phyloP scores from a whole-genome alignment of 2,113 vertebrate genomes.

The Malaclemys terrapin region DNA sequence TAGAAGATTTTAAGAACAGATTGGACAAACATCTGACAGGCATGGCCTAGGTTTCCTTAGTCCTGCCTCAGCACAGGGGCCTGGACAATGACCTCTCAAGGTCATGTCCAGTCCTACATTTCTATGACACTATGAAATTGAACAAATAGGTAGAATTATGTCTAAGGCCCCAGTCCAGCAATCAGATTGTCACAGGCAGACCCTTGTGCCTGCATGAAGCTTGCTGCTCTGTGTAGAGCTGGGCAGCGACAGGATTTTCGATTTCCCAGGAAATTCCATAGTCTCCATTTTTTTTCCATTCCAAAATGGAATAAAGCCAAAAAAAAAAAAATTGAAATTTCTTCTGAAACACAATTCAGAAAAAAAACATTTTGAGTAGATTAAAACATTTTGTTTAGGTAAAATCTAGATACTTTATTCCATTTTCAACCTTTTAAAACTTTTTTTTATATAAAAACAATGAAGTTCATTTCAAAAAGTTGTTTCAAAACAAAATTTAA shows the following conservation, averaged over 20 bases:
- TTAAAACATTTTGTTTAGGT: background rate
- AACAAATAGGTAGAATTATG: background rate
- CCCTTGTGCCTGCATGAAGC: background rate
- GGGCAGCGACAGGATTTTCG: rapidly evolving
- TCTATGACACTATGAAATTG: too few relatives aligned
- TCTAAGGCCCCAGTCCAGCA: background rate
- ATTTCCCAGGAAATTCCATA: background rate
- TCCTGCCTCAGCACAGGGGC: too few relatives aligned
- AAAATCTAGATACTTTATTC: background rate
- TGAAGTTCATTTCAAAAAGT: background rate
- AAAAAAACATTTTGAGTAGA: rapidly evolving
- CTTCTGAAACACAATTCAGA: background rate
- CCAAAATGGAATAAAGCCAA: background rate
- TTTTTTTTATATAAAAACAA: background rate
- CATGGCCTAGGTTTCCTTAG: too few relatives aligned
- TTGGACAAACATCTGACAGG: too few relatives aligned
- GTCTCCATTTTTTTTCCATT: background rate
- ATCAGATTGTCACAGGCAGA: background rate
- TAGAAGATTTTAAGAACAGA: too few relatives aligned
- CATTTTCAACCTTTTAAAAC: background rate
- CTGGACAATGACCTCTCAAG: too few relatives aligned
- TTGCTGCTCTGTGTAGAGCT: rapidly evolving
- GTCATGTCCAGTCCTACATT: too few relatives aligned
- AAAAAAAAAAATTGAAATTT: background rate
- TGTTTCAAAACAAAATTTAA: background rate